Percentiles rank a stretch among this genome's conserved stretches.
Conservation (phyloP, 2,888 invertebrate genomes). For the Drosophila ustulata region DNA sequence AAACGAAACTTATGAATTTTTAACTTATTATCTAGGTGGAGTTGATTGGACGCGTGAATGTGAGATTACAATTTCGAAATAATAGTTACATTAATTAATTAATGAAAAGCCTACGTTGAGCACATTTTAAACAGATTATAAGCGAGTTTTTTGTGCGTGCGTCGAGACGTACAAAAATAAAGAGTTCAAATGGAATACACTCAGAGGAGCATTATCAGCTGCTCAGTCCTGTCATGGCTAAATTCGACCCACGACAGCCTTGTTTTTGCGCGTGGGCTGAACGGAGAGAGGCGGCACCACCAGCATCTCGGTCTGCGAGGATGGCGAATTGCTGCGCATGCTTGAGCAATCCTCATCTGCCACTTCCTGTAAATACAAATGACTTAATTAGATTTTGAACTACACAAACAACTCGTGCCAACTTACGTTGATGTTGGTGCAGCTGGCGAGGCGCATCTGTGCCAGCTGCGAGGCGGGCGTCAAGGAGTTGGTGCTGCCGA, state of each 20-base stretch:
- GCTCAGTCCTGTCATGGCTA: slow-evolving; percentile 39
- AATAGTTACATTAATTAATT: slow-evolving; percentile 23
- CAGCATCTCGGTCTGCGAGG: slow-evolving; percentile 87
- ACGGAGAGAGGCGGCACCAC: slow-evolving; percentile 92
- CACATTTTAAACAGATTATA: slow-evolving; percentile 23
- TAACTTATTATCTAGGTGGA: slow-evolving; percentile 47
- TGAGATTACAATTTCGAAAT: slow-evolving; percentile 47
- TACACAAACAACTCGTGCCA: not conserved
- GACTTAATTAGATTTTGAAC: not conserved
- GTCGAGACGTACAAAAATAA: slow-evolving; percentile 30
- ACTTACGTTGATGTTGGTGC: slow-evolving; percentile 92
- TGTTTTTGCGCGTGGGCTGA: slow-evolving; percentile 93
- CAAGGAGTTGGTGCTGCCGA: slow-evolving; percentile 93
- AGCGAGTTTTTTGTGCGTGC: slow-evolving; percentile 29
- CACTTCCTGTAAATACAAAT: slow-evolving; percentile 87
- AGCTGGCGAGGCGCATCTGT: slow-evolving; percentile 94
- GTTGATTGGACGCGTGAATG: slow-evolving; percentile 50
- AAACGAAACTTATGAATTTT: slow-evolving; percentile 47
- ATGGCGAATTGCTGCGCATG: slow-evolving; percentile 84
- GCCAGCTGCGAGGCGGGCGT: slow-evolving; percentile 94
- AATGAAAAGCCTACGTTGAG: slow-evolving; percentile 31
- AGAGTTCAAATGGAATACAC: slow-evolving; percentile 68
- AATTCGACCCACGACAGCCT: slow-evolving; percentile 88
- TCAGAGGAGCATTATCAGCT: slow-evolving; percentile 17
- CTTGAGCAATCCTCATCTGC: slow-evolving; percentile 87